Evolutionary conservation across 2,797 vertebrate genomes (phyloP), one percentile per base, ranked within the genome.

Genomic region (Setipinna tenuifilis): DNA sequence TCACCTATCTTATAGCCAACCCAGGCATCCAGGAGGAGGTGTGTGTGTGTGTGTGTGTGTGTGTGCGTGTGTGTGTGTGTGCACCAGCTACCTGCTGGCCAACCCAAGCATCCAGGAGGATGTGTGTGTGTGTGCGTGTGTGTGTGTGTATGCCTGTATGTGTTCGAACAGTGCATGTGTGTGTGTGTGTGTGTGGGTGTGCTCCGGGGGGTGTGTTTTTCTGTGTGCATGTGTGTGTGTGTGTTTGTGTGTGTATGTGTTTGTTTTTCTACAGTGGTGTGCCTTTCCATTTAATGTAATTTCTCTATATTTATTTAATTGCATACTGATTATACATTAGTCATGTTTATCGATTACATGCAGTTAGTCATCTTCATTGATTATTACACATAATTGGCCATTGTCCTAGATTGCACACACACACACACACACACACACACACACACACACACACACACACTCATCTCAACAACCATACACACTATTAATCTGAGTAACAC

Each of bases 11-110:
- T n/a, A n/a, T n/a, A n/a, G n/a, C n/a, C n/a, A n/a, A n/a, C n/a
- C n/a, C n/a, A n/a, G n/a, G n/a, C n/a, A n/a, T n/a, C n/a, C n/a
- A n/a, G n/a, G n/a, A n/a, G n/a, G n/a, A n/a, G n/a, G n/a, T n/a
- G n/a, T n/a, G n/a, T n/a, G n/a, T n/a, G n/a, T n/a, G n/a, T n/a
- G 85, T 62, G 85, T 44, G 12, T 21, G 54, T 57, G 85, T 23
- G 58, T 57, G 11, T 10, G 17, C 23, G 68, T 6, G 5, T 58
- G 31, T 12, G 25, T 44, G 19, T 6, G 50, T 10, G 86, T 98
- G 97, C 50, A 96, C 96, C 44, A 88, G 94, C 59, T 96, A 96
- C 93, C 92, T 97, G 88, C 94, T 93, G 68, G 93, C 94, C 0
- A 94, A 95, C 88, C 93, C 94, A 83, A 93, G 94, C 85, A 93